Evolutionary conservation across 53 echinoderm and acorn worm genomes (phyloP), one percentile per base, ranked within the genome.

Genomic region (Antedon mediterranea): DNA sequence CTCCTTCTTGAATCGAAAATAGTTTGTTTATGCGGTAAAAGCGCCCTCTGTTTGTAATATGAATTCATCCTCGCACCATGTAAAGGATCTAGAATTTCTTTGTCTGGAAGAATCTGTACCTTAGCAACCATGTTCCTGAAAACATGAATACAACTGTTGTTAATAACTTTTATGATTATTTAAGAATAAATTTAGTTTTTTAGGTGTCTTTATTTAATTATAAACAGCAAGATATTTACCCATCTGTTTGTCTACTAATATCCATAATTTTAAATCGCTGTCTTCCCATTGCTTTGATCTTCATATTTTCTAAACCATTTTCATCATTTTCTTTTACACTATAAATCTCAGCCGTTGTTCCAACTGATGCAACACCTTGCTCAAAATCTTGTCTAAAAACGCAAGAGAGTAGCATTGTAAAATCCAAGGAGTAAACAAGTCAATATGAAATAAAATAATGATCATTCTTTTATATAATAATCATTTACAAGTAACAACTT

Each of bases 281-380:
- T 32, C 98, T 74, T 71, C 98, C 98, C 72, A 86, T 90, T 0
- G 90, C 93, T 72, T 98, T 98, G 8, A 98, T 34, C 74, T 90
- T 79, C 90, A 98, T 98, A 34, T 86, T 93, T 79, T 93, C 93
- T 27, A 98, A 76, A 18, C 92, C 93, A 31, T 78, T 84, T 26
- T 98, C 98, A 9, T 92, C 87, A 43, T 88, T 93, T 32, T 93
- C 90, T 76, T 98, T 98, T 31, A 90, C 86, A 33, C 92, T 92
- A 73, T 87, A 93, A 34, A 93, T 93, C 81, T 98, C 98, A 71
- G 93, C 98, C 3, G 97, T 97, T 2, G 98, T 93, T 7, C 98
- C 98, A 31, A 93, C 72, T 42, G 80, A 80, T 26, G 88, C 11
- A 9, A 57, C 57, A 57, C 57, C 57, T 18, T 57, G 57, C 57